Base-by-base conservation (phyloP, 2,113 vertebrate species). In the Chionodraco myersi region DNA sequence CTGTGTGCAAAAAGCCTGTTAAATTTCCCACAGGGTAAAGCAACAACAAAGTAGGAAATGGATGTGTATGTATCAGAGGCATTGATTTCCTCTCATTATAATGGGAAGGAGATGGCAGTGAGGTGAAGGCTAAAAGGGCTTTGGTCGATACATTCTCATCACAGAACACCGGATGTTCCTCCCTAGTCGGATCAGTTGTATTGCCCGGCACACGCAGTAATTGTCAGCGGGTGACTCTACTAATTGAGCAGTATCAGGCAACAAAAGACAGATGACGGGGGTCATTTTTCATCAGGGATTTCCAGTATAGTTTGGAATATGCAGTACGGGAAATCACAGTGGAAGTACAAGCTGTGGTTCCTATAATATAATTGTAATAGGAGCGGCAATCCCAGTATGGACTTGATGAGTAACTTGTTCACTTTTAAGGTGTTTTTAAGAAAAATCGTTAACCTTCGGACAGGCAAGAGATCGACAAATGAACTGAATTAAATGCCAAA, bases 61-160 rank as follows among this genome's bases (percentile, higher is more conserved):
- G 86, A 90, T 86, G 92, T 2, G 16, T 14, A 18, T 41, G 45
- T 90, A 86, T 88, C 78, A 69, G 60, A 83, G 65, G 70, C 77
- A 94, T 92, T 80, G 94, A 94, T 93, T 94, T 93, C 74, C 86
- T 87, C 77, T 87, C 69, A 54, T 86, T 77, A 54, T 86, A 88
- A 88, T 84, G 61, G 90, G 91, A 88, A 76, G 71, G 66, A 79
- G 77, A 79, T 67, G 85, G 86, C 56, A 70, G 72, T 49, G 77
- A 87, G 85, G 88, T 86, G 80, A 83, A 75, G 69, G 26, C 85
- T 88, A 79, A 91, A 83, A 91, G 89, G 82, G 59, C 14, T 9
- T 56, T 4, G 56, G 82, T 92, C 70, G 65, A 92, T 93, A 79
- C 56, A 44, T 71, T 61, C 77, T 85, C 79, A 79, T 80, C 87